These are phyloP conservation scores for Dreissena rostriformis DNA, from an alignment of 1,140 invertebrate species.

Conservation along the genomic window DNA sequence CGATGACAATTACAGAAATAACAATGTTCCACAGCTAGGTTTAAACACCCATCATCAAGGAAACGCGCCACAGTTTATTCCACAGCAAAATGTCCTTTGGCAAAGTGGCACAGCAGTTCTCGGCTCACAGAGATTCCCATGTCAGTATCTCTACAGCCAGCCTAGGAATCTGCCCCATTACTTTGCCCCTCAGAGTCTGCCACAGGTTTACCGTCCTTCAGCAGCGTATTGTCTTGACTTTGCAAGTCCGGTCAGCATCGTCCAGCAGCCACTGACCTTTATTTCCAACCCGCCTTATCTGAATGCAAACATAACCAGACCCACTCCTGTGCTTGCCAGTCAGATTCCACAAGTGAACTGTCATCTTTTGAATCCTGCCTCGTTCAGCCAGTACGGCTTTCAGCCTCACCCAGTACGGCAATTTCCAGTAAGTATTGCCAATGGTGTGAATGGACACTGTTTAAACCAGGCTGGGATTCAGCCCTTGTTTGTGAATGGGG, in stretches of 20 bases:
- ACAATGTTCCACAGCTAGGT: background rate
- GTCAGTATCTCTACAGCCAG: background rate
- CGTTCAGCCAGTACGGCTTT: too few relatives aligned
- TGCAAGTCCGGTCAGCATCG: slow-evolving; percentile 19
- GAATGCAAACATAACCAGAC: background rate
- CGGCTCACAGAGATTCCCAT: background rate
- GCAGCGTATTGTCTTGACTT: slow-evolving; percentile 30
- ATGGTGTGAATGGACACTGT: too few relatives aligned
- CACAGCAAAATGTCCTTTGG: background rate
- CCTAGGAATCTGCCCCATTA: background rate
- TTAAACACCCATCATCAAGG: background rate
- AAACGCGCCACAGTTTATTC: background rate
- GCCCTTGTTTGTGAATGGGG: too few relatives aligned
- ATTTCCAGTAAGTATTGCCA: too few relatives aligned
- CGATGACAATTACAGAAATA: background rate
- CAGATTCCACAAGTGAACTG: background rate
- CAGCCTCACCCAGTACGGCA: too few relatives aligned
- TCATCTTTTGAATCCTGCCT: too few relatives aligned
- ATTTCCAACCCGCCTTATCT: slow-evolving; percentile 24
- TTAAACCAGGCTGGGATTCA: too few relatives aligned
- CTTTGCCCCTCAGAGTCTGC: background rate
- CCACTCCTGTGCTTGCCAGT: slow-evolving; percentile 9
- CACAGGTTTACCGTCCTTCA: background rate
- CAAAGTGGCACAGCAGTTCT: background rate
- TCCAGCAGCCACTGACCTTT: slow-evolving; percentile 16